Percentiles rank a stretch among this genome's conserved stretches.
Conservation (phyloP, 1,140 invertebrate genomes). For the Bombus waltoni region DNA sequence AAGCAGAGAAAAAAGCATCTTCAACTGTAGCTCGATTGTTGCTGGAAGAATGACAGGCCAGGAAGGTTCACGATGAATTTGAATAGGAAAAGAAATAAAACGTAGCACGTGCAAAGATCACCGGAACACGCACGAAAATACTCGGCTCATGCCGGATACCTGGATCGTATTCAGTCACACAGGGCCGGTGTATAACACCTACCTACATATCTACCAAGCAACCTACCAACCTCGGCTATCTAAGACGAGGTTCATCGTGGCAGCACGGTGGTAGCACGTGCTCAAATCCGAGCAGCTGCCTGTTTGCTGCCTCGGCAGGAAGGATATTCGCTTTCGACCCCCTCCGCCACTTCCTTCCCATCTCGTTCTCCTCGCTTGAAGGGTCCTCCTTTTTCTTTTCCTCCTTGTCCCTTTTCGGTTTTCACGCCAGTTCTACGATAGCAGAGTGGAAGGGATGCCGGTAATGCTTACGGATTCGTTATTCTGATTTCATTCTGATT, state of each 20-base stretch:
- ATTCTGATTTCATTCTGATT: constrained; percentile 30
- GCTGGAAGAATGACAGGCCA: not conserved
- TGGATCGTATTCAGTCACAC: constrained; percentile 38
- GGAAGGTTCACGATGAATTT: not conserved
- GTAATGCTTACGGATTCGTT: constrained; percentile 2
- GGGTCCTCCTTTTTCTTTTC: constrained; percentile 22
- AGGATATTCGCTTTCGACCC: constrained; percentile 68
- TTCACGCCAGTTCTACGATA: constrained; percentile 3
- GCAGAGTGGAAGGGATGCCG: constrained; percentile 10
- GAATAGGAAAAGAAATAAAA: constrained; percentile 27
- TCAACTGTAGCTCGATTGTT: constrained; percentile 1
- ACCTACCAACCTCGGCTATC: constrained; percentile 55
- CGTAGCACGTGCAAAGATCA: constrained; percentile 17
- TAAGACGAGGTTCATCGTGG: constrained; percentile 49
- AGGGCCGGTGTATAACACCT: constrained; percentile 46
- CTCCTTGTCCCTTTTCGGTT: constrained; percentile 40
- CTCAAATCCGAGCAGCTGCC: constrained; percentile 78
- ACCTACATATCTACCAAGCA: constrained; percentile 51
- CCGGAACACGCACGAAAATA: constrained; percentile 9
- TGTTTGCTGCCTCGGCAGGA: constrained; percentile 60
- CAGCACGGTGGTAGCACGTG: constrained; percentile 77
- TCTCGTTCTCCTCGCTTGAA: constrained; percentile 42
- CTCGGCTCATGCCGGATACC: constrained; percentile 5
- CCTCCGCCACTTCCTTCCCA: constrained; percentile 63
- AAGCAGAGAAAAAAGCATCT: not conserved